Evolutionary conservation across 2,113 vertebrate species (phyloP).

Genomic region (Lathamus discolor): DNA sequence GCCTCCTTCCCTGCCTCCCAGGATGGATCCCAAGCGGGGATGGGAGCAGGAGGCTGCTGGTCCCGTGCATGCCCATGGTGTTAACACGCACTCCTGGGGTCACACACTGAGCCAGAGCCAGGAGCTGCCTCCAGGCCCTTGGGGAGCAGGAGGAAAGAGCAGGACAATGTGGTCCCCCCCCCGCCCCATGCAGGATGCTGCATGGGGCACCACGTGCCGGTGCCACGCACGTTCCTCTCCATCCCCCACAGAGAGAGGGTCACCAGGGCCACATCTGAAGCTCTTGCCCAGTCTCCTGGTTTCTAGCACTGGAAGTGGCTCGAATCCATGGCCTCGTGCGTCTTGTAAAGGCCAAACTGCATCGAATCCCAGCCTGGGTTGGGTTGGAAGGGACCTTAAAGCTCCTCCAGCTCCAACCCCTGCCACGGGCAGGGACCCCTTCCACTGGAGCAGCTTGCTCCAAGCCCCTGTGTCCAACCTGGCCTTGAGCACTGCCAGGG

Average conservation of each 20-base stretch:
- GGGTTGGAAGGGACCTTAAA: background rate
- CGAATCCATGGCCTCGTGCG: background rate
- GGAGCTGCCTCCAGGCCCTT: background rate
- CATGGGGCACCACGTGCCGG: background rate
- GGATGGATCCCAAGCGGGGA: background rate
- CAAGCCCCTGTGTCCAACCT: too few species aligned
- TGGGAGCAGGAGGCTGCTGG: background rate
- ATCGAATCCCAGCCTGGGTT: background rate
- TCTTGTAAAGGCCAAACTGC: background rate
- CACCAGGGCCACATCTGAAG: background rate
- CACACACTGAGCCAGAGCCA: background rate
- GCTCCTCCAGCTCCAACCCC: background rate
- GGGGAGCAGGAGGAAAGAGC: background rate
- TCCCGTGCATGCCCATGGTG: too few species aligned
- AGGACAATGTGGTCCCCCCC: background rate
- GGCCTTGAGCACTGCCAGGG: too few species aligned
- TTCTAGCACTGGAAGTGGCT: background rate
- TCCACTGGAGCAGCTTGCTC: too few species aligned
- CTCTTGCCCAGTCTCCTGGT: background rate
- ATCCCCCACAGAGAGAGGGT: background rate
- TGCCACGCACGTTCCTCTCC: background rate
- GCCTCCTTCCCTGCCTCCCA: background rate
- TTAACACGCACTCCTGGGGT: background rate
- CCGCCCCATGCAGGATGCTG: background rate
- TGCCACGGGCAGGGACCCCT: background rate